Conservation (phyloP, 2,113 vertebrate species). For the Ciconia maguari region DNA sequence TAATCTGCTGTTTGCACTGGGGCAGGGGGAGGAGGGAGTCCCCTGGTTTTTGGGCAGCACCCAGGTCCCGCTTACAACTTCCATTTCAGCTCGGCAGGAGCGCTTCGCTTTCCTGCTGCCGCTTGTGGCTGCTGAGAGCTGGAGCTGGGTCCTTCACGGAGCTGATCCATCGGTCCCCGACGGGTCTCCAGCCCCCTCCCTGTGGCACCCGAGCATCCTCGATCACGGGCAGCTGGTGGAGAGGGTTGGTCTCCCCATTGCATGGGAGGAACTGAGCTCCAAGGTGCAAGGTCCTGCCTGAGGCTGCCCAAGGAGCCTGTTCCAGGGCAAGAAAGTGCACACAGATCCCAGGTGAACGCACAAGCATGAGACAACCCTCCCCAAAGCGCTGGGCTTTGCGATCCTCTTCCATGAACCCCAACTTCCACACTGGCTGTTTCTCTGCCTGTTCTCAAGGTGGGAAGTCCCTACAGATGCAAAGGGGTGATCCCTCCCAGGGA, state of each 20-base stretch:
- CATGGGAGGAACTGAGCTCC: not conserved
- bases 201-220: not conserved
- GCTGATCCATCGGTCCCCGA: accelerated
- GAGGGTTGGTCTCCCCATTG: not conserved
- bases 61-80: not conserved
- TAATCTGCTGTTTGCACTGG: slow-evolving; percentile 33
- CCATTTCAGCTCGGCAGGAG: not conserved
- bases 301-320: not conserved
- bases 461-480: not conserved
- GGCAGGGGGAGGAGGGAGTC: slow-evolving; percentile 29
- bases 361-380: not conserved
- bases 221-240: not conserved
- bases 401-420: accelerated
- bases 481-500: not conserved
- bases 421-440: not conserved
- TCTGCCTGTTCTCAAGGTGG: not conserved
- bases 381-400: not conserved
- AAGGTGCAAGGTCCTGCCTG: not conserved
- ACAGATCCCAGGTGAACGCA: accelerated
- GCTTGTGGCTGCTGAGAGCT: not conserved
- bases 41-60: slow-evolving; percentile 8
- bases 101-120: not conserved
- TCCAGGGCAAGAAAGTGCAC: not conserved
- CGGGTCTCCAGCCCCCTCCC: not conserved
- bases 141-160: not conserved